These are phyloP conservation scores for Trachymyrmex cornetzi DNA, from an alignment of 1,140 invertebrate genomes.

Conservation along the genomic window DNA sequence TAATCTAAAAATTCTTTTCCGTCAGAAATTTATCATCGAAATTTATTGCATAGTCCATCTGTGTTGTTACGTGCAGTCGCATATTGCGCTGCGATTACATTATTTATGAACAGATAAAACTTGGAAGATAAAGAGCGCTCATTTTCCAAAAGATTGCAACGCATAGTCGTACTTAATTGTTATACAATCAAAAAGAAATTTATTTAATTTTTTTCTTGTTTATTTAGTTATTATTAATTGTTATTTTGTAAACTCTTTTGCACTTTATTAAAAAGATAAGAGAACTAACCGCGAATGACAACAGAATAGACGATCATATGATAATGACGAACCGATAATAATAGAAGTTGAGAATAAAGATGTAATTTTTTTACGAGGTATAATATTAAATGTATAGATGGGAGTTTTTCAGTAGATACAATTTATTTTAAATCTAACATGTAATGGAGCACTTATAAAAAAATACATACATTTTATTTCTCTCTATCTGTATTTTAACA, in stretches of 20 bases:
- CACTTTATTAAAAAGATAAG: background rate
- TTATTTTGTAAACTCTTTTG: background rate
- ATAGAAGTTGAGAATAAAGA: too few species aligned
- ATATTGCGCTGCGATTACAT: slow-evolving; percentile 29
- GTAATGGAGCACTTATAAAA: too few species aligned
- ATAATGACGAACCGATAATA: too few species aligned
- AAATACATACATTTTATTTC: too few species aligned
- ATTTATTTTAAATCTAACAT: too few species aligned
- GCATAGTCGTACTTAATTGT: background rate
- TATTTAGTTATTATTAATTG: background rate
- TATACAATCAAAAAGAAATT: background rate
- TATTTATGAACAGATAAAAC: slow-evolving; percentile 37
- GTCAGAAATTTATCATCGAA: slow-evolving; percentile 35
- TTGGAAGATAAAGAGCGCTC: background rate
- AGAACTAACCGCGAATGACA: too few species aligned
- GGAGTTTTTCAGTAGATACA: too few species aligned
- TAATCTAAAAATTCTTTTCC: slow-evolving; percentile 4
- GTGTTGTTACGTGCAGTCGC: slow-evolving; percentile 18
- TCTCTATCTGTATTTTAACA: too few species aligned
- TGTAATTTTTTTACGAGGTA: too few species aligned
- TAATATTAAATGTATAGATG: too few species aligned
- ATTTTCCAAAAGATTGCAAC: background rate
- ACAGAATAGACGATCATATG: too few species aligned
- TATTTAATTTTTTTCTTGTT: background rate
- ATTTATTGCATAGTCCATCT: slow-evolving; percentile 21